Evolutionary conservation across 2,888 invertebrate genomes (phyloP), one percentile per base, ranked within the genome.

Genomic region (Linnaemya tessellans): DNA sequence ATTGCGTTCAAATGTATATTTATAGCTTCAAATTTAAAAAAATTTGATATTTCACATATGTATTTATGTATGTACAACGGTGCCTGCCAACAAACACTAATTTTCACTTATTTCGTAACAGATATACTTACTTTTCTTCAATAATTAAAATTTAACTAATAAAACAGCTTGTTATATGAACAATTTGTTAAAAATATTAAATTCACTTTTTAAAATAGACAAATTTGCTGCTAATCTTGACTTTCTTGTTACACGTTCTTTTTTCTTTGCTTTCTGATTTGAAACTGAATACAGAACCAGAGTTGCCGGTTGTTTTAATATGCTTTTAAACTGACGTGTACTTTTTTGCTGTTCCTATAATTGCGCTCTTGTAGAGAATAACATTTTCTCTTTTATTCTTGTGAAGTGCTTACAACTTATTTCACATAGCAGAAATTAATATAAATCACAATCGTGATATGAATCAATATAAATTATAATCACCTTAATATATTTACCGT

Each of bases 221-320:
- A 74, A 54, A 75, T 41, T 54, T 62, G 9, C 58, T 51, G n/a
- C 11, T 15, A 79, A 51, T 35, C 11, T 22, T 58, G 22, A 30
- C n/a, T 77, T 70, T 71, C 30, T 60, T 62, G 4, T 51, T 41
- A 1, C 22, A 15, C 54, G 71, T 86, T 88, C 84, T 88, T 88
- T 87, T 87, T 89, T 89, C 88, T 90, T 88, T 89, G 90, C 86
- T 89, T 87, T 90, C 84, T 90, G 87, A 89, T 89, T 89, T 89
- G 87, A 88, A 91, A 92, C 90, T 92, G 91, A 91, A 88, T 89
- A 43, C 73, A 86, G 86, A 89, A 89, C 88, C 89, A 89, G 87
- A 20, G 80, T 88, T 86, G 87, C 89, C 87, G 89, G 90, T 89
- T 90, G 90, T 90, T 92, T 91, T 91, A 90, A 89, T 88, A 82